These are phyloP conservation scores for Hymenopus coronatus DNA, from an alignment of 2,888 invertebrate species.

Conservation along the genomic window DNA sequence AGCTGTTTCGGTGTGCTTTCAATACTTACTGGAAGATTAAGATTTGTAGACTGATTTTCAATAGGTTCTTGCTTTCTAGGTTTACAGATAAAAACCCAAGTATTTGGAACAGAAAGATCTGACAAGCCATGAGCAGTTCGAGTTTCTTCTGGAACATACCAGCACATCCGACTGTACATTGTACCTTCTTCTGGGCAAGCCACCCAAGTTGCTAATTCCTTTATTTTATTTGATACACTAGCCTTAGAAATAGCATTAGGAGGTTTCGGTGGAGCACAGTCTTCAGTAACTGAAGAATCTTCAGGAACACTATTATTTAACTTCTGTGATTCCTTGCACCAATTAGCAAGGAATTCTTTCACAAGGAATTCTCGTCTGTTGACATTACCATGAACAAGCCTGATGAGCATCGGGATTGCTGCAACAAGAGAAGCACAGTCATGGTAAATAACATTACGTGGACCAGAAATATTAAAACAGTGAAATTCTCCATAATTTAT, in stretches of 20 bases:
- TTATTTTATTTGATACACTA: slow-evolving; percentile 51
- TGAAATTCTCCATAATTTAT: too few species aligned
- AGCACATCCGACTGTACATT: slow-evolving; percentile 58
- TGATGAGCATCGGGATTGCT: slow-evolving; percentile 61
- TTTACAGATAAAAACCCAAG: slow-evolving; percentile 30
- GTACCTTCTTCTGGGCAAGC: slow-evolving; percentile 54
- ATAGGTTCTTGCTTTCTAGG: slow-evolving; percentile 20
- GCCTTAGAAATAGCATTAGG: slow-evolving; percentile 21
- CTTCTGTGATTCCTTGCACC: slow-evolving; percentile 48
- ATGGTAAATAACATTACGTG: not conserved
- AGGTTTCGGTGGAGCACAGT: slow-evolving; percentile 47
- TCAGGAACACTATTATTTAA: slow-evolving; percentile 29
- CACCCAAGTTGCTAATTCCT: slow-evolving; percentile 60
- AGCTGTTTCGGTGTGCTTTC: slow-evolving; percentile 17
- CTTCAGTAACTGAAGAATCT: slow-evolving; percentile 34
- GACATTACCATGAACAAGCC: slow-evolving; percentile 64
- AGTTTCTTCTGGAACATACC: slow-evolving; percentile 54
- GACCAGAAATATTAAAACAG: too few species aligned
- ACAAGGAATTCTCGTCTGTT: slow-evolving; percentile 57
- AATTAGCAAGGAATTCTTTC: slow-evolving; percentile 60
- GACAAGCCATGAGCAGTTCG: slow-evolving; percentile 21
- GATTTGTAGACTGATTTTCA: not conserved
- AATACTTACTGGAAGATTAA: not conserved
- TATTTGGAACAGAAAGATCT: slow-evolving; percentile 27
- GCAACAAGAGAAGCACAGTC: not conserved